Evolutionary conservation across 2,888 invertebrate genomes (phyloP), one percentile per base, ranked within the genome.

Genomic region (Lobophora halterata): DNA sequence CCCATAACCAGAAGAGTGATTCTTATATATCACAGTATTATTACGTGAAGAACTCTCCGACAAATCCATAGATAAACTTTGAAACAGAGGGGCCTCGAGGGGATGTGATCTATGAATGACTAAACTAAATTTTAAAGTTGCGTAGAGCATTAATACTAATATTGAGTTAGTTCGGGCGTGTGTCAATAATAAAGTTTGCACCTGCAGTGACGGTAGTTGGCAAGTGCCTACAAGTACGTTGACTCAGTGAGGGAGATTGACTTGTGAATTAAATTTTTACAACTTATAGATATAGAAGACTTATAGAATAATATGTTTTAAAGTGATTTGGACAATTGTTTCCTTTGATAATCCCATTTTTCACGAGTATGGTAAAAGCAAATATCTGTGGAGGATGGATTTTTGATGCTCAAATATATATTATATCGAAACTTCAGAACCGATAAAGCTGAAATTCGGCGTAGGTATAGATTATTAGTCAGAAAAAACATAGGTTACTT

Each of bases 161-260:
- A 79, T 76, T 74, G 69, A 76, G 78, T 78, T 74, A 74, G 71
- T 48, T 55, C 45, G 47, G 46, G 44, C 45, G 42, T 48, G 55
- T 61, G 63, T 63, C 72, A 68, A 71, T 73, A 74, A 64, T 65
- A 60, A 18, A 14, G 32, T 36, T 42, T 3, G 18, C 32, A 46
- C 46, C 40, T 46, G 41, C 29, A 25, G 28, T 17, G 19, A n/a
- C 12, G n/a, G 10, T 11, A 4, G 2, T 7, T 6, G 24, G n/a
- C 6, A 10, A 5, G 19, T 25, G 24, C 9, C 23, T 25, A 42
- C 13, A 13, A 1, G 3, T 4, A 3, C 3, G 14, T 16, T 7
- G 5, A 25, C 20, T 31, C 17, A 18, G 10, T 32, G 24, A 17
- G 26, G 26, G 6, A 14, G 8, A 9, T 9, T 0, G 2, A 20